phyloP scores from a whole-genome alignment of 2,113 vertebrate genomes.

The Sorex araneus region DNA sequence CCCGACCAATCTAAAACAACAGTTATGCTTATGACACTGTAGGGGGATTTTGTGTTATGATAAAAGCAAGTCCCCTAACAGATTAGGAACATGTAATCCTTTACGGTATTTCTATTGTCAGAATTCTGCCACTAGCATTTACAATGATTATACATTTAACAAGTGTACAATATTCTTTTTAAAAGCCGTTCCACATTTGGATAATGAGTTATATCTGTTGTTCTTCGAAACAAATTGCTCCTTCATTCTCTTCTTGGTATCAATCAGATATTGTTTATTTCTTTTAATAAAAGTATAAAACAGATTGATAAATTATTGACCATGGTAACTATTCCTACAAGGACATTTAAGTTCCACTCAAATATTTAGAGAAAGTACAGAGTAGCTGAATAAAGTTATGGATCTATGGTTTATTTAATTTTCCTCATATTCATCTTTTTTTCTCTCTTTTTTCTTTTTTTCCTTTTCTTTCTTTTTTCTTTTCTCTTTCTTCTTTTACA shows the following conservation, averaged over 20 bases:
- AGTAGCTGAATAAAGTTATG: conserved; percentile 4
- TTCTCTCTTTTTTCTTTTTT: too few relatives aligned
- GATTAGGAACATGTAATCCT: neutral
- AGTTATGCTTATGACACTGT: neutral
- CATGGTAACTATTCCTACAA: neutral
- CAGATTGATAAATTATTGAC: conserved; percentile 28
- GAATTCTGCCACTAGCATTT: neutral
- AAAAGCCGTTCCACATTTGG: conserved; percentile 12
- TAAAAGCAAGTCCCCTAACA: conserved; percentile 45
- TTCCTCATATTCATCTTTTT: conserved; percentile 21
- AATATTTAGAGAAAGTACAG: conserved; percentile 11
- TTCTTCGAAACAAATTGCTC: conserved; percentile 23
- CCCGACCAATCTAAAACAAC: neutral
- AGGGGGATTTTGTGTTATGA: neutral
- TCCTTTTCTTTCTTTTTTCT: too few relatives aligned
- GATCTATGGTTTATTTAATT: conserved; percentile 1
- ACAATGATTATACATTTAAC: neutral
- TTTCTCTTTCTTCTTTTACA: too few relatives aligned
- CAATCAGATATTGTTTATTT: conserved; percentile 10
- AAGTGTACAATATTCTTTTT: neutral
- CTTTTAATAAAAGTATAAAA: neutral
- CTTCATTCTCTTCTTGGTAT: conserved; percentile 11
- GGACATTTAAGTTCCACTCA: neutral
- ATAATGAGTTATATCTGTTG: neutral
- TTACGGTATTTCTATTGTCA: neutral